phyloP scores from a whole-genome alignment of 2,888 invertebrate species.

The Ophraella communa region DNA sequence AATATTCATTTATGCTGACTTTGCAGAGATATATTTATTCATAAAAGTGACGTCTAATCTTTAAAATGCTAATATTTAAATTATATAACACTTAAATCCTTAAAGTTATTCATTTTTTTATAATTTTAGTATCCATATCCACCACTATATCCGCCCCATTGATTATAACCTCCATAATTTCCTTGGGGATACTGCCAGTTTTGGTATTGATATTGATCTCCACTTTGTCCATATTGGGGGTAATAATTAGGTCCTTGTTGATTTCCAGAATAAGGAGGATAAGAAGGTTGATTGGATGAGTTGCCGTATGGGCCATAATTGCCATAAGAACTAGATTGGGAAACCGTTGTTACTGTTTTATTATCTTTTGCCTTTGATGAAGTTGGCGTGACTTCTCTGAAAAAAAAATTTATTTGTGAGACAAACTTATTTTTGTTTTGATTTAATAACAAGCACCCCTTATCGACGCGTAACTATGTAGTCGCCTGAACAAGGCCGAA shows the following conservation, averaged over 20 bases:
- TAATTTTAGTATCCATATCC: slow-evolving; percentile 54
- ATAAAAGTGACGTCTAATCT: too few species aligned
- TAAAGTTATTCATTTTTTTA: too few species aligned
- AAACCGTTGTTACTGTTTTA: slow-evolving; percentile 52
- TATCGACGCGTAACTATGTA: too few species aligned
- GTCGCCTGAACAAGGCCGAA: too few species aligned
- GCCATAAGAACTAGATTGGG: slow-evolving; percentile 53
- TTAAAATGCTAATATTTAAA: too few species aligned
- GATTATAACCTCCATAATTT: slow-evolving; percentile 64
- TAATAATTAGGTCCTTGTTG: slow-evolving; percentile 63
- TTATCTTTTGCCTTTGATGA: slow-evolving; percentile 51
- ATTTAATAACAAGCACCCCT: too few species aligned
- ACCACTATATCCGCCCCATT: slow-evolving; percentile 67
- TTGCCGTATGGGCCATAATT: slow-evolving; percentile 57
- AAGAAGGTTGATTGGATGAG: slow-evolving; percentile 54
- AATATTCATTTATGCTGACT: too few species aligned
- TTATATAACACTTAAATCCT: too few species aligned
- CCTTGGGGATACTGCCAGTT: slow-evolving; percentile 68
- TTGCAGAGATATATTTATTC: too few species aligned
- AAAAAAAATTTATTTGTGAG: too few species aligned
- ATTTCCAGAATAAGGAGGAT: slow-evolving; percentile 58
- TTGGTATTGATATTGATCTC: slow-evolving; percentile 65
- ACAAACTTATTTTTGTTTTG: too few species aligned
- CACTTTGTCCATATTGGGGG: slow-evolving; percentile 64
- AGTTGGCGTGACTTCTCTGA: slow-evolving; percentile 44